Base-by-base conservation (phyloP, 2,888 invertebrate species). In the Lochmaea crataegi region DNA sequence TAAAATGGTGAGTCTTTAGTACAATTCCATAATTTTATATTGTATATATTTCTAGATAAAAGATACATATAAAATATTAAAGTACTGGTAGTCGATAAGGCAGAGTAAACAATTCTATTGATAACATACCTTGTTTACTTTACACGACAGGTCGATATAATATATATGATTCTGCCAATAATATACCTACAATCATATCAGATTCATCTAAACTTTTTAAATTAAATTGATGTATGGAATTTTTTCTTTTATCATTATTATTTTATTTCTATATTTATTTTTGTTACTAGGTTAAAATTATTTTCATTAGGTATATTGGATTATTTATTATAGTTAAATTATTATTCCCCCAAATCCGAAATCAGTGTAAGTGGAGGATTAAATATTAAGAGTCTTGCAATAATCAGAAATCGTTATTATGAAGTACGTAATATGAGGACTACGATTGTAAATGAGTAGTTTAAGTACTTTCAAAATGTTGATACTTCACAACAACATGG, bases 81-180 rank as follows among this genome's bases (percentile, higher is more conserved):
- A 64, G 68, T 61, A 71, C 67, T 75, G 78, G 79, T 79, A 79
- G 77, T 77, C 75, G 79, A 80, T 79, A 80, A 79, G 75, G 74
- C 61, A 67, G 66, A 75, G 76, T 68, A 79, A 80, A 80, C 79
- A 79, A 77, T 78, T 72, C 57, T 75, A 73, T 76, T 75, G 77
- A 80, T 79, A 79, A 79, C 26, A 68, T 22, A 66, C 66, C 64
- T 73, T 70, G 74, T 73, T 76, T 61, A 74, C 65, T 53, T 72
- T 69, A 73, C 72, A 72, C 72, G 75, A 75, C 74, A 76, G 76
- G 73, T 75, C 75, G 78, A 78, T 78, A 76, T 78, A 41, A 72
- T 66, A 73, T 74, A 57, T 57, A 58, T 32, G 16, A 63, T 63
- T 42, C 42, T 72, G 69, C 74, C 64, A 72, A 72, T 70, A 74